Percentiles rank a stretch among this genome's conserved stretches.
phyloP scores from a whole-genome alignment of 2,888 invertebrate species.

The Parthenolecanium corni region DNA sequence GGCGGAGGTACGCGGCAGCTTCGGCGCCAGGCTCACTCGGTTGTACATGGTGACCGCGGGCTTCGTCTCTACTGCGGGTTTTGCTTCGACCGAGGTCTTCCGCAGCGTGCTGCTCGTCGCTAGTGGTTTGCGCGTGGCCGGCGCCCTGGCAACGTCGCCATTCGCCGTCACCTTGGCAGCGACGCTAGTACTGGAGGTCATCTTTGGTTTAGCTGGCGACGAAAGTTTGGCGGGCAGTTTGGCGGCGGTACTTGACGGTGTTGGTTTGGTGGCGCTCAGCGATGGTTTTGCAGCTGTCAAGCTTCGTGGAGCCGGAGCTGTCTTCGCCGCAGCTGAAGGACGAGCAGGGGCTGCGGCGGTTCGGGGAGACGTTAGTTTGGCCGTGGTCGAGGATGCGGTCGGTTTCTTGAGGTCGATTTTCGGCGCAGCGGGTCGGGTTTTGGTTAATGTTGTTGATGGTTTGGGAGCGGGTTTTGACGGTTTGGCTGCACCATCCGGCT shows the following conservation, averaged over 20 bases:
- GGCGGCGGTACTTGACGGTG: conserved; percentile 15
- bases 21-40: conserved; percentile 30
- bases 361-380: conserved; percentile 27
- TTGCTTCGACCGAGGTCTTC: background rate
- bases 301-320: conserved; percentile 1
- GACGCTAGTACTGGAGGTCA: conserved; percentile 8
- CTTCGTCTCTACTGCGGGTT: conserved; percentile 19
- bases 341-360: conserved; percentile 30
- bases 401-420: conserved; percentile 13
- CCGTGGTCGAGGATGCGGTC: conserved; percentile 28
- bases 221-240: background rate
- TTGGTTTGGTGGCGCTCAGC: background rate
- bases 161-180: conserved; percentile 23
- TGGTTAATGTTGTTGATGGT: conserved; percentile 16
- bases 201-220: conserved; percentile 21
- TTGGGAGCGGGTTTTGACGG: conserved; percentile 6
- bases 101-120: background rate
- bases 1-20: conserved; percentile 16
- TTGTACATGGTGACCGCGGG: conserved; percentile 27
- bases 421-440: background rate
- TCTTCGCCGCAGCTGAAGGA: background rate
- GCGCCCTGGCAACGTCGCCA: conserved; percentile 10
- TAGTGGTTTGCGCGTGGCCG: background rate
- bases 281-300: background rate
- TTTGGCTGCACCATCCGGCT: conserved; percentile 29